phyloP scores from a whole-genome alignment of 30 jellyfish, hydroid and myxozoan genomes.

The Chrysaora quinquecirrha region DNA sequence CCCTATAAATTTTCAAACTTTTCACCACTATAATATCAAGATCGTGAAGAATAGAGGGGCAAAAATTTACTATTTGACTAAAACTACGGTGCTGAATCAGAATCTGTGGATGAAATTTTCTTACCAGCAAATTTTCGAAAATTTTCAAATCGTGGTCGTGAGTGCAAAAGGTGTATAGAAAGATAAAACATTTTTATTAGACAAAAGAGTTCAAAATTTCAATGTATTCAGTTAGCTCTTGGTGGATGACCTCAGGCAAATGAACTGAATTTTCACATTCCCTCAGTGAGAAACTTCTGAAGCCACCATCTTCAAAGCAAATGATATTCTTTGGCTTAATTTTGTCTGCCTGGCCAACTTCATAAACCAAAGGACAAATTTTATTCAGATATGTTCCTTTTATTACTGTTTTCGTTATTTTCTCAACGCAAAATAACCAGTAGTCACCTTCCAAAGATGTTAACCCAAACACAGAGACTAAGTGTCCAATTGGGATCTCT shows the following conservation, averaged over 20 bases:
- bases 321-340: not conserved
- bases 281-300: not conserved
- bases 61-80: not conserved
- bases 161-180: not conserved
- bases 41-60: not conserved
- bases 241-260: not conserved
- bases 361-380: not conserved
- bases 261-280: not conserved
- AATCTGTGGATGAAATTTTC: not conserved
- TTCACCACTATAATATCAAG: not conserved
- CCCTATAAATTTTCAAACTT: not conserved
- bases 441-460: not conserved
- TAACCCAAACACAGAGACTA: not conserved
- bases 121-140: not conserved
- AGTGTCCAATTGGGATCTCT: not conserved
- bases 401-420: not conserved
- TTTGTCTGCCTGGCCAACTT: constrained; percentile 1
- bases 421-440: not conserved
- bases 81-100: not conserved
- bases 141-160: not conserved
- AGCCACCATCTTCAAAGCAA: not conserved
- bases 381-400: not conserved
- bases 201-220: not conserved
- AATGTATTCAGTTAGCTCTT: not conserved
- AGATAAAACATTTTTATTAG: not conserved